A percentile compares a stretch with the other conserved stretches of the same genome.
phyloP scores from a whole-genome alignment of 2,888 invertebrate species.

The Carterocephalus palaemon region DNA sequence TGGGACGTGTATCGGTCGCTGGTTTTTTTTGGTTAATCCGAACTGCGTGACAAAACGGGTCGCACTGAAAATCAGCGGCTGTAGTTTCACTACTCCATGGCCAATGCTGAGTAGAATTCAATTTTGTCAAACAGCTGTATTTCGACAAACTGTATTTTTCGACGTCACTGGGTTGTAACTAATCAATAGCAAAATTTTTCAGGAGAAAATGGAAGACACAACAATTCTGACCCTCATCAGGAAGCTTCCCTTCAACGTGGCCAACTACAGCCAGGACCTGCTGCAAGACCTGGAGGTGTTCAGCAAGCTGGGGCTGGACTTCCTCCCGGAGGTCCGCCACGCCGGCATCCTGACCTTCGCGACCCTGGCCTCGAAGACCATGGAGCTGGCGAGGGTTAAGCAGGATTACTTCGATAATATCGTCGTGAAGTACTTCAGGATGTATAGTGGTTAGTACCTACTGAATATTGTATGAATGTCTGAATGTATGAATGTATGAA shows the following conservation, averaged over 20 bases:
- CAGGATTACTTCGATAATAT: constrained; percentile 83
- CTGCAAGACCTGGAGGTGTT: constrained; percentile 78
- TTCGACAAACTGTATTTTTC: too few relatives aligned
- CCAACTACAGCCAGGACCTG: constrained; percentile 70
- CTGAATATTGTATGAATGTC: too few relatives aligned
- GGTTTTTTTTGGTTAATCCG: too few relatives aligned
- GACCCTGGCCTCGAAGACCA: constrained; percentile 82
- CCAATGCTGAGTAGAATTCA: too few relatives aligned
- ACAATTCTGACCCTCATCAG: constrained; percentile 82
- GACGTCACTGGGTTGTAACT: too few relatives aligned
- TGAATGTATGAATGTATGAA: too few relatives aligned
- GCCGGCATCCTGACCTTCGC: constrained; percentile 85
- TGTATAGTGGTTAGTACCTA: constrained; percentile 84
- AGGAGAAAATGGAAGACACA: constrained; percentile 80
- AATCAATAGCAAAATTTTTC: too few relatives aligned
- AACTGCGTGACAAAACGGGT: too few relatives aligned
- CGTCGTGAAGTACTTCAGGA: constrained; percentile 84
- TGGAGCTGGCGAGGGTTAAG: constrained; percentile 75
- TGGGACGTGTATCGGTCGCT: neutral
- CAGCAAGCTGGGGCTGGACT: constrained; percentile 61
- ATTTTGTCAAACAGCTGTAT: too few relatives aligned
- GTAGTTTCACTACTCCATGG: too few relatives aligned
- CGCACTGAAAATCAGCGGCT: too few relatives aligned
- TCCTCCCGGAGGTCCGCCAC: constrained; percentile 77
- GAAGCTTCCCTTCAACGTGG: constrained; percentile 84